Base-by-base conservation (phyloP, 2,888 invertebrate genomes). In the Enchytraeus crypticus region DNA sequence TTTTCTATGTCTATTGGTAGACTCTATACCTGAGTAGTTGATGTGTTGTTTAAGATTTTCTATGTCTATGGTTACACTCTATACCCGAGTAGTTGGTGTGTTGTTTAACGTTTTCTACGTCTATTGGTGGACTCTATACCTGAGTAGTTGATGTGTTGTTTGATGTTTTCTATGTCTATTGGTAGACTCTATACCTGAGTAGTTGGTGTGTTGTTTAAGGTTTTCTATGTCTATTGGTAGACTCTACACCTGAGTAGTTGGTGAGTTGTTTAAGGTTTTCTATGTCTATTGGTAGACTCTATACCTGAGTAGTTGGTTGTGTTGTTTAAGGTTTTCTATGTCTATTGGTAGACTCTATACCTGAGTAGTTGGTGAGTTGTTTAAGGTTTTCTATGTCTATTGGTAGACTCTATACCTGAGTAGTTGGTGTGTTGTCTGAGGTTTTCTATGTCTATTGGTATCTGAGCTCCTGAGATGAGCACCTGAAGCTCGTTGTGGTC, bases 1-100 rank as follows among this genome's bases (percentile, higher is more conserved):
- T 99, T 97, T 23, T 86, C 86, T 51, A 97, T 82, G 79, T 98
- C 93, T 43, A 99, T 90, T 55, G 95, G 91, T n/a, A n/a, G n/a
- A n/a, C n/a, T n/a, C n/a, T n/a, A n/a, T 72, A 85, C 87, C 89
- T 61, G 87, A 87, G 76, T 97, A 97, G 72, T 87, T 87, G n/a
- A 93, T 92, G 76, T 95, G 85, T 46, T 83, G 82, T 73, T 85
- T 86, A 64, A 97, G 82, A 78, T 99, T 97, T 23, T 86, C 86
- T 51, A 97, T 82, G 79, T 98, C 93, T 43, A 99, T 90, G 55
- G 95, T 91, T 67, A 90, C 30, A 29, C 27, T 4, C 26, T 60
- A 63, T 72, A 85, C 87, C 89, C 61, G 87, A 87, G 76, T 97
- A 97, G 72, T 87, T 87, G n/a, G 93, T 92, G 76, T 95, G 85